These are phyloP conservation scores for Noctua pronuba DNA, from an alignment of 2,888 invertebrate species.

Conservation along the genomic window DNA sequence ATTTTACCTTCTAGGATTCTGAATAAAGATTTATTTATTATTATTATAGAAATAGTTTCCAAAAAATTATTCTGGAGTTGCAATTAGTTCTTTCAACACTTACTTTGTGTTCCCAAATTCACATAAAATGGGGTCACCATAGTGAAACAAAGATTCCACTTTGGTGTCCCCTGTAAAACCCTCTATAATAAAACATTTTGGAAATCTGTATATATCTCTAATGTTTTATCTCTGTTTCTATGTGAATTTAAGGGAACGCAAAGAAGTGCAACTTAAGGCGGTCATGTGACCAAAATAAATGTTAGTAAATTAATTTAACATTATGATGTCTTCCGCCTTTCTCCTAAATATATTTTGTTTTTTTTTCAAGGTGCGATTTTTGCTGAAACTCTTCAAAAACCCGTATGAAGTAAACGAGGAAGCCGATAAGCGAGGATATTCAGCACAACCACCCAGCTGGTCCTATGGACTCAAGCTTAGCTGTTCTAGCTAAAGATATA, in stretches of 20 bases:
- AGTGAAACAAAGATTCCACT: too few relatives aligned
- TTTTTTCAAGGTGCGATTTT: slow-evolving; percentile 87
- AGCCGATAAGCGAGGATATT: slow-evolving; percentile 87
- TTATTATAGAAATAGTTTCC: not conserved
- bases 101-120: not conserved
- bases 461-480: slow-evolving; percentile 88
- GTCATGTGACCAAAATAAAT: not conserved
- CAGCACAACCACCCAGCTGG: slow-evolving; percentile 89
- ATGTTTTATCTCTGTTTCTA: too few relatives aligned
- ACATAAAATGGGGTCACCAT: not conserved
- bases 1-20: too few relatives aligned
- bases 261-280: not conserved
- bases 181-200: too few relatives aligned
- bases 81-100: not conserved
- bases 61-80: not conserved
- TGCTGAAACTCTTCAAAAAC: slow-evolving; percentile 88
- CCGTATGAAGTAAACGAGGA: slow-evolving; percentile 89
- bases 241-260: not conserved
- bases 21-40: too few relatives aligned
- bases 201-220: not conserved
- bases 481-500: slow-evolving; percentile 87
- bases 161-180: too few relatives aligned
- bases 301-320: too few relatives aligned
- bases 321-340: not conserved
- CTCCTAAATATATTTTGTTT: not conserved